phyloP scores from a whole-genome alignment of 37 sponge, comb jelly and placozoan species.

The Theonella swinhoei region DNA sequence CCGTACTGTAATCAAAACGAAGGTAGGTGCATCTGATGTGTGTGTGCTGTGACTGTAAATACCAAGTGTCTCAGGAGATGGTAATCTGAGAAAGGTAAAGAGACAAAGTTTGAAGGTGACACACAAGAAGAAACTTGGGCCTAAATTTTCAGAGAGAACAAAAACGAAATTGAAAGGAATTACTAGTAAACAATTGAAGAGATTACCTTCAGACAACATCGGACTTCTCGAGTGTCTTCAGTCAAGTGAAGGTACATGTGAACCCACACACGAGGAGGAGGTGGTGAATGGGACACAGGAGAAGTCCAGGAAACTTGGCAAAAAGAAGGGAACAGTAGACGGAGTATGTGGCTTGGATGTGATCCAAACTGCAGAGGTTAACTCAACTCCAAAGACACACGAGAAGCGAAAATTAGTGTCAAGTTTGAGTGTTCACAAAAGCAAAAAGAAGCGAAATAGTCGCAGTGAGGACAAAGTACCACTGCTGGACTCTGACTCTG shows the following conservation, averaged over 20 bases:
- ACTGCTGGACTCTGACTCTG: background rate
- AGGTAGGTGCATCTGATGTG: constrained; percentile 8
- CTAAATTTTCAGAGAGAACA: background rate
- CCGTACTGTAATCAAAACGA: background rate
- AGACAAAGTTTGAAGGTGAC: background rate
- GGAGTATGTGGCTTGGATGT: background rate
- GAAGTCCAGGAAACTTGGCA: background rate
- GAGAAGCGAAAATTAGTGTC: too few relatives aligned
- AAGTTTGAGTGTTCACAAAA: too few relatives aligned
- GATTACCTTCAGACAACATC: background rate
- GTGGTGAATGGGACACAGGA: background rate
- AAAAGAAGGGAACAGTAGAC: background rate
- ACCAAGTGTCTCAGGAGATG: too few relatives aligned
- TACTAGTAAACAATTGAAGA: background rate
- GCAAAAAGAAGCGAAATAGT: constrained; percentile 26
- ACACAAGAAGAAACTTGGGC: background rate
- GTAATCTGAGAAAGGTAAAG: too few relatives aligned
- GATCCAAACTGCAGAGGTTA: background rate
- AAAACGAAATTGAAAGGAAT: background rate
- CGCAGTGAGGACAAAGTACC: background rate
- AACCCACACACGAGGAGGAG: too few relatives aligned
- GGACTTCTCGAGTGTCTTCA: background rate
- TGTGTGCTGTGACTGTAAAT: too few relatives aligned
- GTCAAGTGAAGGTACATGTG: background rate
- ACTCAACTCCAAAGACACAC: background rate